Evolutionary conservation across 2,113 vertebrate genomes (phyloP).

Genomic region (Callopanchax toddi): DNA sequence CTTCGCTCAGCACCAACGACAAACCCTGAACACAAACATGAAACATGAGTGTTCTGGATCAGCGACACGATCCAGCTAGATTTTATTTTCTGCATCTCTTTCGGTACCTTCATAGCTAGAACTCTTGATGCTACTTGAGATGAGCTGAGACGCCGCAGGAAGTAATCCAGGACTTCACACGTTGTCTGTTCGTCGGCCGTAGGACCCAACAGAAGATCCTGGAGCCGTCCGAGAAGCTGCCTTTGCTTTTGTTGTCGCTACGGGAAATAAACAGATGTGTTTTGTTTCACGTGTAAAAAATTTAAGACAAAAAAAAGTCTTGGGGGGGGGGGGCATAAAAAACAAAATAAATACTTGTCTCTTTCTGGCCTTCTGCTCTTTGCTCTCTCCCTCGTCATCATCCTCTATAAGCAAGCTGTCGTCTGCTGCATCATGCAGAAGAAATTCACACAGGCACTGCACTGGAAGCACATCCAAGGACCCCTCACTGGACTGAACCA

Average conservation of each 20-base stretch:
- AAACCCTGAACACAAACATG: constrained; percentile 82
- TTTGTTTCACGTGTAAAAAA: neutral
- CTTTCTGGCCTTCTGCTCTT: constrained; percentile 92
- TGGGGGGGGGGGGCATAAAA: too few species aligned
- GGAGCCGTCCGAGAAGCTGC: constrained; percentile 92
- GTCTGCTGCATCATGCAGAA: constrained; percentile 94
- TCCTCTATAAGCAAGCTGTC: constrained; percentile 85
- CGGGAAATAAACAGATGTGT: neutral
- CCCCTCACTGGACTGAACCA: constrained; percentile 97
- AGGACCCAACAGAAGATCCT: constrained; percentile 93
- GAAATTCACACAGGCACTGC: constrained; percentile 97
- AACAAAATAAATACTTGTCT: constrained; percentile 82
- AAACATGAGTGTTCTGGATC: neutral
- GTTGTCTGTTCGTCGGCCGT: constrained; percentile 97
- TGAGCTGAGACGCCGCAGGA: constrained; percentile 93
- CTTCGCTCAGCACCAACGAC: constrained; percentile 92
- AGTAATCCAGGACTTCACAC: constrained; percentile 96
- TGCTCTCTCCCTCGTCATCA: constrained; percentile 93
- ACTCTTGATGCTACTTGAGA: constrained; percentile 95
- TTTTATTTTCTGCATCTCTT: neutral
- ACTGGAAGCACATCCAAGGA: constrained; percentile 96
- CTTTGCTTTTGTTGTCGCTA: constrained; percentile 96
- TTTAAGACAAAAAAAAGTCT: neutral
- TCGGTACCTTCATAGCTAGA: constrained; percentile 92
- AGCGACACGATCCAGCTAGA: neutral